Evolutionary conservation across 2,888 invertebrate genomes (phyloP).

Genomic region (Pyrochroa serraticornis): DNA sequence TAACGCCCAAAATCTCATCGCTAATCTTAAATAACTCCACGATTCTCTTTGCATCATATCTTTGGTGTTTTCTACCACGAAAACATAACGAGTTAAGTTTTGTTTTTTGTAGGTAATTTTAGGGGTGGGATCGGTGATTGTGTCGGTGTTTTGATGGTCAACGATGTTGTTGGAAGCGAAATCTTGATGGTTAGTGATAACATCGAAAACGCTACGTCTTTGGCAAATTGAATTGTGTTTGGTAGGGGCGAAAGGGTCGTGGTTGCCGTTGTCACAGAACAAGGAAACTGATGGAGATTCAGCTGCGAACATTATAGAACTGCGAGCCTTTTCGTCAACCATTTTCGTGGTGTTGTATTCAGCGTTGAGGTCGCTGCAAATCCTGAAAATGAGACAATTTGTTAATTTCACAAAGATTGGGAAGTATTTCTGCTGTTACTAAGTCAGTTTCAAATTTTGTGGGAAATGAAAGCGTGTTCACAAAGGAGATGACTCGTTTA

Average conservation of each 20-base stretch:
- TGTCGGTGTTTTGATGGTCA: conserved; percentile 44
- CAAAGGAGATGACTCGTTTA: too few species aligned
- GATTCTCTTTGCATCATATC: conserved; percentile 65
- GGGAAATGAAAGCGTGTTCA: too few species aligned
- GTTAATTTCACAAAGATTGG: not conserved
- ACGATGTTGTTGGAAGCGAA: conserved; percentile 52
- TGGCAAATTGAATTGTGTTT: conserved; percentile 70
- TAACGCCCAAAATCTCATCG: conserved; percentile 65
- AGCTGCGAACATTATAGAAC: conserved; percentile 63
- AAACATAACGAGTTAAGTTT: conserved; percentile 62
- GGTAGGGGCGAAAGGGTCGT: conserved; percentile 68
- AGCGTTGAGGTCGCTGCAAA: conserved; percentile 43
- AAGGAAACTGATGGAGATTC: conserved; percentile 61
- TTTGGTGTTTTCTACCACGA: conserved; percentile 65
- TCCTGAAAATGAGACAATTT: conserved; percentile 37
- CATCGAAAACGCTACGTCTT: conserved; percentile 64
- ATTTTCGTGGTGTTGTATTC: conserved; percentile 55
- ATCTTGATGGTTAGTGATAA: conserved; percentile 63
- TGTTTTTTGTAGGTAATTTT: conserved; percentile 61
- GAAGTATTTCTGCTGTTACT: not conserved
- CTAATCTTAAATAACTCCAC: conserved; percentile 65
- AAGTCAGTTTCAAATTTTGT: too few species aligned
- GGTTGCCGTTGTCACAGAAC: conserved; percentile 68
- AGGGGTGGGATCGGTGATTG: conserved; percentile 59
- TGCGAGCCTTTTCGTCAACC: conserved; percentile 59